These are phyloP conservation scores for Seira musarum DNA, from an alignment of 2,888 invertebrate genomes.

Conservation along the genomic window DNA sequence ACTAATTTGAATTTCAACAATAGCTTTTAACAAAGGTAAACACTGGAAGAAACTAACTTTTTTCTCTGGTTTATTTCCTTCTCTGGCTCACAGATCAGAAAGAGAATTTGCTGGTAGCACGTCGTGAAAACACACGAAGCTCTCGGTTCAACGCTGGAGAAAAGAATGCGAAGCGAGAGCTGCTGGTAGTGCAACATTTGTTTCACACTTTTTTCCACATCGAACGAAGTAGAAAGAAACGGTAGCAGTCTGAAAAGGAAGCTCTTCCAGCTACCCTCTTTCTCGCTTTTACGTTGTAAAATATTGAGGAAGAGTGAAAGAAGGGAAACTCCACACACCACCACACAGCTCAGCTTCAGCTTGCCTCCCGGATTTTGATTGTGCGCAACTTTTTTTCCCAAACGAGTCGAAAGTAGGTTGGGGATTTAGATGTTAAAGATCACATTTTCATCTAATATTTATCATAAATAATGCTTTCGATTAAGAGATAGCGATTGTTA, in stretches of 20 bases:
- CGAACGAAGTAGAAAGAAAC: constrained; percentile 3
- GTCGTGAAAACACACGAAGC: neutral
- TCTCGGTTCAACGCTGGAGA: constrained; percentile 3
- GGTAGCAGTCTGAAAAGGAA: neutral
- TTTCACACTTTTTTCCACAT: constrained; percentile 35
- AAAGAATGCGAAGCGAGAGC: constrained; percentile 4
- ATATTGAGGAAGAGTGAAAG: neutral
- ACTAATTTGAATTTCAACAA: constrained; percentile 14
- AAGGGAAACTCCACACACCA: neutral
- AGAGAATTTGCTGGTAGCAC: neutral
- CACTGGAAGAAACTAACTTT: constrained; percentile 2
- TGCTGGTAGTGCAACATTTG: constrained; percentile 28
- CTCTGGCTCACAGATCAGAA: neutral
- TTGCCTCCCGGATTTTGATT: neutral
- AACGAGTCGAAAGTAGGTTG: neutral
- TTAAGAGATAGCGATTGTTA: too few species aligned
- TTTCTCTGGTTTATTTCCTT: neutral
- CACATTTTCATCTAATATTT: too few species aligned
- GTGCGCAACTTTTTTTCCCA: neutral
- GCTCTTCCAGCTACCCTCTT: neutral
- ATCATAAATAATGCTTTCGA: too few species aligned
- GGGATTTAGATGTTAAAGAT: neutral
- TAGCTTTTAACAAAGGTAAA: neutral
- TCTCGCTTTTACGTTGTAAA: neutral
- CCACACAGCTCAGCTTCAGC: neutral